Conservation (phyloP, 2,888 invertebrate species). For the Rhamnusium bicolor region DNA sequence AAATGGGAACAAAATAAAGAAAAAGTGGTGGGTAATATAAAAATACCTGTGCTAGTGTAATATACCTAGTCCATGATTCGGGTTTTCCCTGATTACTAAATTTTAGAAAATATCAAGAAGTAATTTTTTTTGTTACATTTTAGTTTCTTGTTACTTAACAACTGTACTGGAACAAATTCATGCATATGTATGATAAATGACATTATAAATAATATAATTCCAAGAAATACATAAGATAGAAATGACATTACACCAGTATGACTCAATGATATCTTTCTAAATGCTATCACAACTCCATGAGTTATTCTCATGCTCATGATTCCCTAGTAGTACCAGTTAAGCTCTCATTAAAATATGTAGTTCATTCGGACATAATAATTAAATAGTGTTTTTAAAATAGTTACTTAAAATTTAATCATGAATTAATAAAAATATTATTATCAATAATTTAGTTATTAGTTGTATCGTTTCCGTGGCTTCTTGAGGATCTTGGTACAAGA, state of each 20-base stretch:
- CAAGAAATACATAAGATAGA: constrained; percentile 21
- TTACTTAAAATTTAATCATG: not conserved
- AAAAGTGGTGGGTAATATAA: too few relatives aligned
- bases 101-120: too few relatives aligned
- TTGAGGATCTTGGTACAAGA: too few relatives aligned
- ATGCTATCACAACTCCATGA: constrained; percentile 24
- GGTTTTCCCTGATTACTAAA: too few relatives aligned
- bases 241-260: constrained; percentile 26
- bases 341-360: not conserved
- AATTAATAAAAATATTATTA: not conserved
- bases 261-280: constrained; percentile 17
- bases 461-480: not conserved
- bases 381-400: not conserved
- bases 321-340: constrained; percentile 25
- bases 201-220: constrained; percentile 23
- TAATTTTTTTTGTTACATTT: too few relatives aligned
- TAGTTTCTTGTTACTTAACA: too few relatives aligned
- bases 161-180: not conserved
- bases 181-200: constrained; percentile 11
- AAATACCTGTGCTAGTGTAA: too few relatives aligned
- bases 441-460: not conserved
- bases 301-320: constrained; percentile 27
- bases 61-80: too few relatives aligned
- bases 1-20: too few relatives aligned
- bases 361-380: not conserved